Conservation (phyloP, 2,113 vertebrate species). For the Silurus asotus region DNA sequence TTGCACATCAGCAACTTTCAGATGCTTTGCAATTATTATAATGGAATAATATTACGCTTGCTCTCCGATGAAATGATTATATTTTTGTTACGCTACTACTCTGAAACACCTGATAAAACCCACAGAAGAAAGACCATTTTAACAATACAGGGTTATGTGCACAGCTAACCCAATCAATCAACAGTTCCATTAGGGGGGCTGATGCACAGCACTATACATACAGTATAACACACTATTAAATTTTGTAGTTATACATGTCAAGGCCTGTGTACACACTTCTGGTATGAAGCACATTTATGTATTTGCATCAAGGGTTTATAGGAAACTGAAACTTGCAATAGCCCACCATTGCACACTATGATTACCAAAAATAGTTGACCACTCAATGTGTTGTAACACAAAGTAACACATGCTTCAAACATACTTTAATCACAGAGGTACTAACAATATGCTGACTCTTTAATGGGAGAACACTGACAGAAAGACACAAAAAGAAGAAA, state of each 20-base stretch:
- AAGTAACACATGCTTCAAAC: background rate
- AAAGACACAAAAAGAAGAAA: background rate
- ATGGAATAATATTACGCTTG: background rate
- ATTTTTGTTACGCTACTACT: background rate
- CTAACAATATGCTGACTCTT: background rate
- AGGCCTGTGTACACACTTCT: background rate
- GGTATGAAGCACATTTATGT: background rate
- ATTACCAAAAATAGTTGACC: background rate
- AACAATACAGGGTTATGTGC: background rate
- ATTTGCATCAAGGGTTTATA: background rate
- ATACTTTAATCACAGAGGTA: background rate
- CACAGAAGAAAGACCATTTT: background rate
- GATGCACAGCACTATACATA: background rate
- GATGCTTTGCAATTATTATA: background rate
- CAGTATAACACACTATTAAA: background rate
- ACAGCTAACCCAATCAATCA: background rate
- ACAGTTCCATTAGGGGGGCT: background rate
- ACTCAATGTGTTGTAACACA: background rate
- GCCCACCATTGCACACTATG: background rate
- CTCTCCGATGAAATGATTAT: background rate
- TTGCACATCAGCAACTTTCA: background rate
- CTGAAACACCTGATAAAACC: background rate
- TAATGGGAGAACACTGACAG: background rate
- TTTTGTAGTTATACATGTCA: background rate
- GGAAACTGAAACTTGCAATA: background rate